Evolutionary conservation across 2,888 invertebrate genomes (phyloP).

Genomic region (Rhaphigaster nebulosa): DNA sequence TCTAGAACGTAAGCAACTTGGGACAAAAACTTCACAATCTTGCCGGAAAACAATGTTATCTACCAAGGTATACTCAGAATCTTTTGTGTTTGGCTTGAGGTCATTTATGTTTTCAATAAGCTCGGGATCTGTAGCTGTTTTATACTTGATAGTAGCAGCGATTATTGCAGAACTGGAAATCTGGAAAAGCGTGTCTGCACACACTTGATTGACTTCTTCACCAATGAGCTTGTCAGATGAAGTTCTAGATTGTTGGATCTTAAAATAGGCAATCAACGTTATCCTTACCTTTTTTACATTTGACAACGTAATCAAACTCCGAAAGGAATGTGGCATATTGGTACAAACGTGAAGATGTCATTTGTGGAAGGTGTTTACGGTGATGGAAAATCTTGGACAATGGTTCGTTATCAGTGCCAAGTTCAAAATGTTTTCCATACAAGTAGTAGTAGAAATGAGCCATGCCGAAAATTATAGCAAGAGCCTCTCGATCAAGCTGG

Average conservation of each 20-base stretch:
- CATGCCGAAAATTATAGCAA: slow-evolving; percentile 62
- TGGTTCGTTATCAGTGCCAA: slow-evolving; percentile 61
- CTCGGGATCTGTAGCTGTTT: slow-evolving; percentile 59
- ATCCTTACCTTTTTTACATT: background rate
- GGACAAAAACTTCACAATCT: slow-evolving; percentile 63
- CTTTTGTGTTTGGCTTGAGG: slow-evolving; percentile 25
- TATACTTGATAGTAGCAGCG: slow-evolving; percentile 49
- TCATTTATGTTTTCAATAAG: slow-evolving; percentile 20
- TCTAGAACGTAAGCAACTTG: slow-evolving; percentile 64
- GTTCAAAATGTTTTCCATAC: slow-evolving; percentile 55
- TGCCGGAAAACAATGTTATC: slow-evolving; percentile 60
- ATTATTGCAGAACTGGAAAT: slow-evolving; percentile 51
- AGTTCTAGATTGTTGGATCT: slow-evolving; percentile 1
- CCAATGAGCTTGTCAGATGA: slow-evolving; percentile 15
- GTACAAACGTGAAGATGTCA: slow-evolving; percentile 50
- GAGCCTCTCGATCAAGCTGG: slow-evolving; percentile 64
- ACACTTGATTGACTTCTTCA: slow-evolving; percentile 47
- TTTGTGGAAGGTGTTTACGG: slow-evolving; percentile 58
- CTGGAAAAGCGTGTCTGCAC: slow-evolving; percentile 52
- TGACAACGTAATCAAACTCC: no score
- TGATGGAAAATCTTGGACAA: slow-evolving; percentile 61
- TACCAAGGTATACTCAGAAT: slow-evolving; percentile 38
- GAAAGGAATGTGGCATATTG: slow-evolving; percentile 46
- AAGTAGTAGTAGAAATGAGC: slow-evolving; percentile 57
- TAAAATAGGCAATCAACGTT: slow-evolving; percentile 59